Evolutionary conservation across 2,797 vertebrate genomes (phyloP), one percentile per base, ranked within the genome.

Genomic region (Stomatorhinus walkeri): DNA sequence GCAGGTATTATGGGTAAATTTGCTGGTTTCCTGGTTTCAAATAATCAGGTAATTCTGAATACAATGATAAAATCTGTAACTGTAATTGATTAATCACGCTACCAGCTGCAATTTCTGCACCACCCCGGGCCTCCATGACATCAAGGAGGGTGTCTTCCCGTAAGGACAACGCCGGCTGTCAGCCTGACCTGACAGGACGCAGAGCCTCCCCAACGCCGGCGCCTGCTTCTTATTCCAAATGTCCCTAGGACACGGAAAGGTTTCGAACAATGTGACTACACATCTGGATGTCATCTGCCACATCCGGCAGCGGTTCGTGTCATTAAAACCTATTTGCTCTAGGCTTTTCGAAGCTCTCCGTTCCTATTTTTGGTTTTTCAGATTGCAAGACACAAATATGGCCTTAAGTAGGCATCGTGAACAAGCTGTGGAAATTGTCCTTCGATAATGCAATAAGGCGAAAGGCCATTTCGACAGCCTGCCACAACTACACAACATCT

Each of bases 261-360:
- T 76, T 76, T 40, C 32, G 4, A 40, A 76, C 68, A 76, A 76
- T 76, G 32, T 36, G 68, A 32, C 68, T 76, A 16, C 68, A 76
- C 68, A 76, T 76, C 68, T 76, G 68, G 68, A 76, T 76, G 68
- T 76, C 68, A 76, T 76, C 68, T 40, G 14, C 32, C 68, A 76
- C 68, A 40, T 76, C 68, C 68, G 68, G 68, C 68, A 19, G 32
- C 5, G 1, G 12, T 76, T 40, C 5, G 1, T 40, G 32, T 40
- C 36, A 40, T 76, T 76, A 40, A 76, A 76, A 36, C 68, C 32
- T 36, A 76, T 40, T 76, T 76, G 32, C 22, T 64, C 24, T 1
- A 40, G 68, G 28, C 28, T 40, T 76, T 40, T 76, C 0, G 2
- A 76, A 76, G 68, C 6, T 36, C 36, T 19, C 32, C 0, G 16